Evolutionary conservation across 2,888 invertebrate genomes (phyloP).

Genomic region (Scrobipalpa atriplicella): DNA sequence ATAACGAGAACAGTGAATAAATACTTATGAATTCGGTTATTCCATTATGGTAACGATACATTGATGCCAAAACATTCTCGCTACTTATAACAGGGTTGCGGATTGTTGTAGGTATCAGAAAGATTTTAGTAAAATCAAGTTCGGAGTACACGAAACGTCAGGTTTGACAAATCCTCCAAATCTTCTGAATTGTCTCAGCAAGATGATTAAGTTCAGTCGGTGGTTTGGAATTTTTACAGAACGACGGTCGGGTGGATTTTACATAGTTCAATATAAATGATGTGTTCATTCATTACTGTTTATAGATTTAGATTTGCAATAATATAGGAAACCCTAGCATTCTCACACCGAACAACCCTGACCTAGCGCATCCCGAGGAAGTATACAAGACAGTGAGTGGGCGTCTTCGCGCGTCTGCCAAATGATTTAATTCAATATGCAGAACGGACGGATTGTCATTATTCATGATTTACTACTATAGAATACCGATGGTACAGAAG

Average conservation of each 20-base stretch:
- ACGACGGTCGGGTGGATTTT: too few species aligned
- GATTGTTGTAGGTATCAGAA: too few species aligned
- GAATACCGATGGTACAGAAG: not conserved
- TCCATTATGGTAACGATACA: constrained; percentile 3
- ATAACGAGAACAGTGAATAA: not conserved
- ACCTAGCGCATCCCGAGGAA: not conserved
- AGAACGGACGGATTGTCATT: not conserved
- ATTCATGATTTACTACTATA: constrained; percentile 4
- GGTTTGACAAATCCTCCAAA: too few species aligned
- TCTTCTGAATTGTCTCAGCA: too few species aligned
- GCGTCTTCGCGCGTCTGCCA: not conserved
- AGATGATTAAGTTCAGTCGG: too few species aligned
- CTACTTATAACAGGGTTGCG: not conserved
- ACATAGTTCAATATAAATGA: too few species aligned
- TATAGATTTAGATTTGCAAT: too few species aligned
- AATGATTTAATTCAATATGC: not conserved
- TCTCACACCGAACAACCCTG: not conserved
- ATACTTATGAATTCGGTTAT: constrained; percentile 10
- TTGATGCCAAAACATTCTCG: not conserved
- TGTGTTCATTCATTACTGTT: too few species aligned
- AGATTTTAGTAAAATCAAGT: too few species aligned
- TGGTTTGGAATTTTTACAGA: too few species aligned
- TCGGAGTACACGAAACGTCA: too few species aligned
- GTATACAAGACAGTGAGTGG: constrained; percentile 6
- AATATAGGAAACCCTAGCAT: not conserved